Evolutionary conservation across 2,888 invertebrate species (phyloP).

Genomic region (Sinopyrophorus schimmeli): DNA sequence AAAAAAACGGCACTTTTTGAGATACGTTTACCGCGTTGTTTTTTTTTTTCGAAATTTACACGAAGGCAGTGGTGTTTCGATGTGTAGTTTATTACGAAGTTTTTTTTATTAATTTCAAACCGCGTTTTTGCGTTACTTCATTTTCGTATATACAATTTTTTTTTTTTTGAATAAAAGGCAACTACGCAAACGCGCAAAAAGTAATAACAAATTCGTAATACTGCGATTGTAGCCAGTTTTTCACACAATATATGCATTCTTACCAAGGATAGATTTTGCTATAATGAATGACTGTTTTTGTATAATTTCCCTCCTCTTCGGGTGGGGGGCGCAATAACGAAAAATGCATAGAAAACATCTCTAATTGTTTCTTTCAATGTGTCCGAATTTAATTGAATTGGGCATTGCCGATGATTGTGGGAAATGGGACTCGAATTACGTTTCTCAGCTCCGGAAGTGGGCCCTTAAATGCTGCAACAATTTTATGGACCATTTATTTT

Average conservation of each 20-base stretch:
- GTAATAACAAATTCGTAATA: slow-evolving; percentile 13
- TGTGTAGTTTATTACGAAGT: slow-evolving; percentile 10
- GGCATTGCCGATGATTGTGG: slow-evolving; percentile 27
- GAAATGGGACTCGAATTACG: slow-evolving; percentile 25
- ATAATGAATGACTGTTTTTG: slow-evolving; percentile 41
- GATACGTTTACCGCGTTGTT: slow-evolving; percentile 22
- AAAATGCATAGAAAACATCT: slow-evolving; percentile 9
- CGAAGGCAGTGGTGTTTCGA: slow-evolving; percentile 28
- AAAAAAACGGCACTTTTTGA: slow-evolving; percentile 20
- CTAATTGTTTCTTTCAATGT: slow-evolving; percentile 11
- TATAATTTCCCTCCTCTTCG: slow-evolving; percentile 24
- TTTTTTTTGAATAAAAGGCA: neutral
- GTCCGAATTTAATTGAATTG: slow-evolving; percentile 15
- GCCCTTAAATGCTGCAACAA: slow-evolving; percentile 23
- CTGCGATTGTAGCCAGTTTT: slow-evolving; percentile 20
- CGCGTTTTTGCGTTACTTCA: neutral
- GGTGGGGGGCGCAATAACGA: slow-evolving; percentile 21
- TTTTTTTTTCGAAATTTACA: too few species aligned
- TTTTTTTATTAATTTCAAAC: neutral
- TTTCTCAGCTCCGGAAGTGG: slow-evolving; percentile 27
- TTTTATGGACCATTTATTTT: slow-evolving; percentile 34
- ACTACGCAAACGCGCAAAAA: slow-evolving; percentile 6
- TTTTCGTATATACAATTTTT: neutral
- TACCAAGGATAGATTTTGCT: slow-evolving; percentile 48
- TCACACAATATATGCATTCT: slow-evolving; percentile 49